Conservation (phyloP, 2,888 invertebrate genomes). For the Eristalinus aeneus region DNA sequence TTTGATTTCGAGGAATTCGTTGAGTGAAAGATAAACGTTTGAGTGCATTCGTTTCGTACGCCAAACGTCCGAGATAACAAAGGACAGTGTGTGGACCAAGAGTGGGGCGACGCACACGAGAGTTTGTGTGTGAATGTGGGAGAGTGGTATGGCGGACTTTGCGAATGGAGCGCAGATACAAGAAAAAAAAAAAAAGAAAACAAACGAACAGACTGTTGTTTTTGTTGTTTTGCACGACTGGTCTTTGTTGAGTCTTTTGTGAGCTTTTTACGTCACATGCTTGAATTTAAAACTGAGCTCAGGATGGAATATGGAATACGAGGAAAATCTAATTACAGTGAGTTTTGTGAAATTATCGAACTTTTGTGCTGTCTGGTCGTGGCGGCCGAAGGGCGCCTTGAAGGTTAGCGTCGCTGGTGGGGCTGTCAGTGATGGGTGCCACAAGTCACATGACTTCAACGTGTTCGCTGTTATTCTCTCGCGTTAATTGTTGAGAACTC, state of each 20-base stretch:
- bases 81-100: constrained; percentile 8
- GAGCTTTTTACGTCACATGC: constrained; percentile 48
- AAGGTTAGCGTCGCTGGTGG: constrained; percentile 29
- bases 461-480: background rate
- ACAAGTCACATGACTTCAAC: constrained; percentile 19
- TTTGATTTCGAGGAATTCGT: background rate
- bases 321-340: constrained; percentile 51
- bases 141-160: constrained; percentile 16
- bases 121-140: constrained; percentile 6
- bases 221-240: constrained; percentile 15
- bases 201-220: background rate
- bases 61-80: background rate
- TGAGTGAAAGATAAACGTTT: constrained; percentile 33
- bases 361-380: constrained; percentile 11
- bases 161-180: background rate
- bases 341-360: constrained; percentile 44
- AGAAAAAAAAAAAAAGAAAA: constrained; percentile 22
- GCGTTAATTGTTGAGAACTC: background rate
- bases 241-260: constrained; percentile 45
- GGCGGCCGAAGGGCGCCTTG: constrained; percentile 29
- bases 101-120: background rate
- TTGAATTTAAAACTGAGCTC: constrained; percentile 31
- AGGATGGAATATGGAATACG: constrained; percentile 13
- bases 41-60: constrained; percentile 19
- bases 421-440: background rate